Evolutionary conservation across 2,797 vertebrate genomes (phyloP), one percentile per base, ranked within the genome.

Genomic region (Aselliscus stoliczkanus): DNA sequence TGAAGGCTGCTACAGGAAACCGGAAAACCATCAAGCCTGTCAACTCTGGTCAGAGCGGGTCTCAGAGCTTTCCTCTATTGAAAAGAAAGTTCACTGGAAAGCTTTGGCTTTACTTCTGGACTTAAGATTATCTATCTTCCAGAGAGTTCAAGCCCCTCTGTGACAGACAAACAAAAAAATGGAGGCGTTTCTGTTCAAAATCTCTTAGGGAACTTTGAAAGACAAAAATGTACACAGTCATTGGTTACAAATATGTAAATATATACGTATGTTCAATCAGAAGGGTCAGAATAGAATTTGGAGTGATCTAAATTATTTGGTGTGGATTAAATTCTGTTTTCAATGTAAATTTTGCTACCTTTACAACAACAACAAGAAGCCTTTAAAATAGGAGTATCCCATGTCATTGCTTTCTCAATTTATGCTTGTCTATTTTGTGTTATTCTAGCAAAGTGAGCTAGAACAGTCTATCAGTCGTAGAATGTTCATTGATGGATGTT

Each of bases 11-110:
- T 81, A 21, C 29, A 90, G 76, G 90, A 94, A 95, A 90, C 60
- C 44, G 88, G 69, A 97, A 85, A 75, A 37, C 37, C 58, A 29
- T 56, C 56, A 93, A 80, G 42, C 56, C 20, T 39, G 42, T 88
- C 39, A 77, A 7, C 47, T 93, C 37, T 90, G 58, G 42, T 67
- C 60, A 23, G 42, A 37, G 39, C 12, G 34, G 2, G 21, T 76
- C 85, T 83, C 87, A 83, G 79, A 76, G 75, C 81, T 64, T 77
- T 27, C 64, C 52, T 77, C 42, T 93, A 79, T 97, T 67, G 37
- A 92, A 75, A 94, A 62, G 69, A 94, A 89, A 80, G 62, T 96
- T 97, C 77, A 67, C 65, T 67, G 72, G 88, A 94, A 95, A 95
- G 31, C 25, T 88, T 79, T 52, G 42, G 80, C 54, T 50, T 82